phyloP scores from a whole-genome alignment of 92 coral and sea anemone species.

The Muricea muricata region DNA sequence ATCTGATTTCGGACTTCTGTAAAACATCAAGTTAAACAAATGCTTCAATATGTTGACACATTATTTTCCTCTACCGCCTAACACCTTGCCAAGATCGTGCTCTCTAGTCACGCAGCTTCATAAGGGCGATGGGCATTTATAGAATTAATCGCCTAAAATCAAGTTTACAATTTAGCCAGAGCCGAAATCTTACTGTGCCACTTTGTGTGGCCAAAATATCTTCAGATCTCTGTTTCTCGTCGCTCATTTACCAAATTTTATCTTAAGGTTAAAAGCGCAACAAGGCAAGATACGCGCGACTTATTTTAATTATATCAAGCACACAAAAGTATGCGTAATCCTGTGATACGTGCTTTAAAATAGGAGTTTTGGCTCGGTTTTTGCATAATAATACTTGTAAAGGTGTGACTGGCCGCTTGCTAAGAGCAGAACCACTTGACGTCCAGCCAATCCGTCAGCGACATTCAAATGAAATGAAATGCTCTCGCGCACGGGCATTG shows the following conservation, averaged over 20 bases:
- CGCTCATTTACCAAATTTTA: constrained; percentile 39
- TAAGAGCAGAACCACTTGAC: constrained; percentile 50
- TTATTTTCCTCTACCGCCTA: not conserved
- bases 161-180: not conserved
- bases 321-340: not conserved
- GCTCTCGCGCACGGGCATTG: constrained; percentile 30
- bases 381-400: not conserved
- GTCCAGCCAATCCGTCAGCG: constrained; percentile 43
- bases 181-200: not conserved
- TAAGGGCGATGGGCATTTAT: not conserved
- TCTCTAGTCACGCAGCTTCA: constrained; percentile 12
- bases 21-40: constrained; percentile 33
- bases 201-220: constrained; percentile 35
- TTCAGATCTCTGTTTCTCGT: not conserved
- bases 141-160: not conserved
- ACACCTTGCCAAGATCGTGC: not conserved
- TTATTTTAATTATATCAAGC: not conserved
- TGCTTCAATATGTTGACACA: constrained; percentile 28
- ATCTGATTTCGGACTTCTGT: constrained; percentile 43
- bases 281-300: not conserved
- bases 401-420: constrained; percentile 31
- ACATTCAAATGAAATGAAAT: constrained; percentile 29
- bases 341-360: not conserved
- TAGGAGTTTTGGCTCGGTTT: not conserved
- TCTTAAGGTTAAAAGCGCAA: too few relatives aligned